Evolutionary conservation across 1,140 invertebrate species (phyloP).

Genomic region (Psix sp.): DNA sequence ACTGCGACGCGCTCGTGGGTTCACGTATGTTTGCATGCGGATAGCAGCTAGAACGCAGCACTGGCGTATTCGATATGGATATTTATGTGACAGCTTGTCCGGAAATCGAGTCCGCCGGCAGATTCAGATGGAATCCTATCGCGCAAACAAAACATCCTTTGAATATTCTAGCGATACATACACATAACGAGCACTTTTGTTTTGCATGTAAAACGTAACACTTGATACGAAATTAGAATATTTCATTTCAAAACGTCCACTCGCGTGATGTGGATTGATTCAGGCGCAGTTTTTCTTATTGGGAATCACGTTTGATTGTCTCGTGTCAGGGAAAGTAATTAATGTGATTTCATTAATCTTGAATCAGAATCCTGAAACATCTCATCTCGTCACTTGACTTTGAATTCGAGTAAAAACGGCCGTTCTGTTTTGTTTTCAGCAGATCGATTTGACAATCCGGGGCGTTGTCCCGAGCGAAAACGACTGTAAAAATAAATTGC

Average conservation of each 20-base stretch:
- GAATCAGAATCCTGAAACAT: neutral
- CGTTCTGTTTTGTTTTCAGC: constrained; percentile 13
- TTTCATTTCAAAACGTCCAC: constrained; percentile 26
- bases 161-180: constrained; percentile 54
- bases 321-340: too few relatives aligned
- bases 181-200: constrained; percentile 59
- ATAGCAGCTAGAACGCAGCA: constrained; percentile 14
- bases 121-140: constrained; percentile 60
- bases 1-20: constrained; percentile 35
- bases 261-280: constrained; percentile 7
- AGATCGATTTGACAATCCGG: neutral
- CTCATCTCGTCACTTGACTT: neutral
- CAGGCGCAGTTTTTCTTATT: too few relatives aligned
- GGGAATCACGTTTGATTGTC: too few relatives aligned
- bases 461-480: neutral
- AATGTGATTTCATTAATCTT: too few relatives aligned
- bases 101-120: constrained; percentile 58
- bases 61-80: constrained; percentile 54
- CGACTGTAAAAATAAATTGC: constrained; percentile 32
- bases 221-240: constrained; percentile 51
- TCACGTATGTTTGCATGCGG: constrained; percentile 11
- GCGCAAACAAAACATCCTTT: constrained; percentile 51
- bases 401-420: too few relatives aligned
- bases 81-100: constrained; percentile 59
- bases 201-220: constrained; percentile 35